These are phyloP conservation scores for Amphiprion percula DNA, from an alignment of 2,113 vertebrate genomes.

Conservation along the genomic window DNA sequence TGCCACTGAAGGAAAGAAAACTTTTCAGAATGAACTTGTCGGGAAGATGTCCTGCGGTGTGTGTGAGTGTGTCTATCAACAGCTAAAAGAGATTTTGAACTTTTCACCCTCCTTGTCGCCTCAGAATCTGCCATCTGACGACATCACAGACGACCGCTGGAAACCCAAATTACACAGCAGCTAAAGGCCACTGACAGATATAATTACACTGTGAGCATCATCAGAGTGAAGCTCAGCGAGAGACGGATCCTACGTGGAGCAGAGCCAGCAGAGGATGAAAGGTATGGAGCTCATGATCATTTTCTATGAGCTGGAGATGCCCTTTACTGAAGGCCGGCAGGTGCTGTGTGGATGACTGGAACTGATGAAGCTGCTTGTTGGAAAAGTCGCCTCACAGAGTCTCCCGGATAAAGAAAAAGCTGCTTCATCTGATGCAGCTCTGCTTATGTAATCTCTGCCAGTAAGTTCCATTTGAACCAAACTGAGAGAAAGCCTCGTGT, in stretches of 20 bases:
- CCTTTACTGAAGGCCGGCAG: slow-evolving; percentile 13
- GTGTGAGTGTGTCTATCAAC: slow-evolving; percentile 49
- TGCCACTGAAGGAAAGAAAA: slow-evolving; percentile 13
- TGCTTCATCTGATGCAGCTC: slow-evolving; percentile 20
- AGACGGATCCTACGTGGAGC: slow-evolving; percentile 65
- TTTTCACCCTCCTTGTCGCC: slow-evolving; percentile 77
- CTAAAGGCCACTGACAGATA: slow-evolving; percentile 76
- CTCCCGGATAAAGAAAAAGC: not conserved
- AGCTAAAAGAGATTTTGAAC: slow-evolving; percentile 73
- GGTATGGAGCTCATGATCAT: slow-evolving; percentile 39
- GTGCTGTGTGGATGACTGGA: slow-evolving; percentile 13
- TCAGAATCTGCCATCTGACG: slow-evolving; percentile 74
- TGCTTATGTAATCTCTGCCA: slow-evolving; percentile 24
- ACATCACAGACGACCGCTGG: slow-evolving; percentile 68
- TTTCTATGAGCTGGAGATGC: not conserved
- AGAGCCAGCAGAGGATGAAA: slow-evolving; percentile 55
- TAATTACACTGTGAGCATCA: slow-evolving; percentile 82
- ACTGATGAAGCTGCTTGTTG: not conserved
- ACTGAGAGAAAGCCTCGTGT: slow-evolving; percentile 31
- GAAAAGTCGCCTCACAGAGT: not conserved
- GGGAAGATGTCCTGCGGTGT: slow-evolving; percentile 33
- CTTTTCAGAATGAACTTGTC: slow-evolving; percentile 19
- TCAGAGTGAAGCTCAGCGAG: slow-evolving; percentile 71
- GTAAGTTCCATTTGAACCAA: slow-evolving; percentile 32
- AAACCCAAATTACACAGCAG: slow-evolving; percentile 83